These are phyloP conservation scores for Pseudonaja textilis DNA, from an alignment of 2,113 vertebrate species.

Conservation along the genomic window DNA sequence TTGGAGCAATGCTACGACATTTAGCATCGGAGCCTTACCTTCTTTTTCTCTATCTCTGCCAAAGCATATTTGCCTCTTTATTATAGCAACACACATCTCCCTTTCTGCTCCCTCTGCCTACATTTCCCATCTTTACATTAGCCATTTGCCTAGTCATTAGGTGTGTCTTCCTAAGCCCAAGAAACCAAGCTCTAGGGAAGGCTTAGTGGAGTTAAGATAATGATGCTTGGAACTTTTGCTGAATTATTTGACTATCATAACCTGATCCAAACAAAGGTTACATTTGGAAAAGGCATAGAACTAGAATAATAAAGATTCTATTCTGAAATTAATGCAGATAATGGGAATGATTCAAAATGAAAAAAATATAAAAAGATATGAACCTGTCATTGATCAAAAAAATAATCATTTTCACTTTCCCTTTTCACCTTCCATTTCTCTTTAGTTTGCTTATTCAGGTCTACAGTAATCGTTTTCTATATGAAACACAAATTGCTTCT, in stretches of 20 bases:
- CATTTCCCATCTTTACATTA: neutral
- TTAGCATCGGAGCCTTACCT: neutral
- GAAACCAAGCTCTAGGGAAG: neutral
- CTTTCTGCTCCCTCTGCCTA: neutral
- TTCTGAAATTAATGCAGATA: neutral
- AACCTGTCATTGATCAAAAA: neutral
- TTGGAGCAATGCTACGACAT: neutral
- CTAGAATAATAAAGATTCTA: neutral
- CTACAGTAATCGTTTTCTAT: neutral
- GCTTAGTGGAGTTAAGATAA: neutral
- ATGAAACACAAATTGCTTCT: neutral
- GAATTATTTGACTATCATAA: neutral
- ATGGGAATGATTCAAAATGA: neutral
- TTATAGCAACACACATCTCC: neutral
- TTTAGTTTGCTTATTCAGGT: neutral
- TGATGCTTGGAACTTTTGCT: neutral
- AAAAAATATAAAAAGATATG: neutral
- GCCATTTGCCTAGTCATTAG: neutral
- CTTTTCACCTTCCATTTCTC: neutral
- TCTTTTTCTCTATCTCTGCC: neutral
- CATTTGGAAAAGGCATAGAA: neutral
- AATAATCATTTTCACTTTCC: neutral
- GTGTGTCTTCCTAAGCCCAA: neutral
- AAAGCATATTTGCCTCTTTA: neutral
- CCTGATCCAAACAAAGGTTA: neutral